Base-by-base conservation (phyloP, 1,140 invertebrate genomes). In the Acromyrmex charruanus region DNA sequence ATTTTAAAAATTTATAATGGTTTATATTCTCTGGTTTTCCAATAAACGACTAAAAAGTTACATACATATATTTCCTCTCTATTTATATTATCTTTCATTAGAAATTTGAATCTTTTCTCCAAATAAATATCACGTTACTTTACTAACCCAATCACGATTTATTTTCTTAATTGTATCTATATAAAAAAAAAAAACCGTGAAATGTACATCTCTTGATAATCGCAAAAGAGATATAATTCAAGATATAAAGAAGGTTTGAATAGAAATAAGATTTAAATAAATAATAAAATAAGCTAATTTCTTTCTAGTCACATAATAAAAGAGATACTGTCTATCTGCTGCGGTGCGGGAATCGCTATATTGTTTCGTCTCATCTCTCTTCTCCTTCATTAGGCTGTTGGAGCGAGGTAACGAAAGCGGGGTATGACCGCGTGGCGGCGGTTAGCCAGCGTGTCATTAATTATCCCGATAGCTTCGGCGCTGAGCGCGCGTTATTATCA, bases 381-480 rank as follows among this genome's bases (percentile, higher is more conserved):
- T 61, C 55, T 7, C 55, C 58, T 84, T 84, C 69, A 84, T 84
- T 74, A 75, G 39, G 25, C 69, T n/a, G 80, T 39, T 39, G 25
- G 53, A 49, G 80, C 55, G 80, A 84, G 25, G 55, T 51, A 75
- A 71, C 65, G 65, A 71, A 81, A 74, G 80, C 80, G 63, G 63
- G 49, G 44, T 21, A 31, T 28, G 55, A 25, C 44, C 59, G 39
- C 61, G 35, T 61, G 25, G 61, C 61, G 18, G 39, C 80, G 80
- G 80, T 84, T 84, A 84, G 80, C 80, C 55, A 61, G 80, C 80
- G 80, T 84, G 69, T 84, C 80, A 84, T 84, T 84, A 85, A 85
- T 85, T 85, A 85, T 85, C 82, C 72, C 72, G 82, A 85, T 85
- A 77, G 75, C 63, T 85, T 84, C 69, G 55, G 80, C 39, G 69